Base-by-base conservation (phyloP, 2,888 invertebrate genomes). In the Leptinotarsa haldemani region DNA sequence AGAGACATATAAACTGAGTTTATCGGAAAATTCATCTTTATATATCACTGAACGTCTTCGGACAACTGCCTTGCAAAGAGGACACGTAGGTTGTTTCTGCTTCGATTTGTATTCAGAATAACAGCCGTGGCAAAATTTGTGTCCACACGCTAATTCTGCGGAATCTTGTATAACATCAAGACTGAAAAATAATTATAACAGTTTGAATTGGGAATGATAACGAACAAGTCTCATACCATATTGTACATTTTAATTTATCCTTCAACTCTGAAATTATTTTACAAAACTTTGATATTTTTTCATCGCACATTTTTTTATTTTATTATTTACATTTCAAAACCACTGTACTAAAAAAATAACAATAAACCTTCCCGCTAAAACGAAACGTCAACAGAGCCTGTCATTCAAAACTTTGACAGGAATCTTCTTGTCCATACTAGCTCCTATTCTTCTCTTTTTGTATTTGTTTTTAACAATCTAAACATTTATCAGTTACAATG, bases 141-240 rank as follows among this genome's bases (percentile, higher is more conserved):
- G 78, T n/a, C 73, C 71, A 67, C 78, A 78, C 13, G 73, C 71
- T 30, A 78, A 65, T 56, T 75, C 74, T 1, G 65, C 70, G 47
- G 67, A 22, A 48, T 76, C 75, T 65, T 74, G 66, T 4, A 78
- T 75, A 22, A 77, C 56, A 61, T 75, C 75, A 50, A 78, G 69
- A 66, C 78, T 78, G 63, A 69, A 78, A 78, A 52, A 64, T 22
- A 46, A 22, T 22, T 30, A 65, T 50, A 66, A 68, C 61, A 65
- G 1, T 22, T 65, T 63, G 40, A 40, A 63, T n/a, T 30, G 40
- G 7, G 9, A 7, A 63, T 68, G 12, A 25, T 3, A n/a, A 3
- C 12, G 40, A 67, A 7, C 22, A 56, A 4, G 18, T 18, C 47
- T 20, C 22, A 16, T 67, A 75, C 75, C 75, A 75, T 63, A 75